Conservation (phyloP, 1,140 invertebrate species). For the Brachionus calyciflorus region DNA sequence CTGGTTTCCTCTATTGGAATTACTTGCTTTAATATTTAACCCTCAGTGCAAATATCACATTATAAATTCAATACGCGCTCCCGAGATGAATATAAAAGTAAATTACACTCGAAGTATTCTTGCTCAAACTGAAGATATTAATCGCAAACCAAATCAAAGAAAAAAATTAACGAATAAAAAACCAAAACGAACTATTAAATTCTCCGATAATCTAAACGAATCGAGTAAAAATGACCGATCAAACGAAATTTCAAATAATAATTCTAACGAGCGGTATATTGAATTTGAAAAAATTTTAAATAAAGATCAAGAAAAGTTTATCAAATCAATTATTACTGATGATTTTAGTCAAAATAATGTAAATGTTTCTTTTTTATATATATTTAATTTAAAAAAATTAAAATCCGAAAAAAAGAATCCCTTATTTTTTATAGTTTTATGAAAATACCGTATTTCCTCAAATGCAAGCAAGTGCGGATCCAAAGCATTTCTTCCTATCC, state of each 20-base stretch:
- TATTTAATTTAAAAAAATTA: not conserved
- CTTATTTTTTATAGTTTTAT: no score
- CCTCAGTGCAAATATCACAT: constrained; percentile 61
- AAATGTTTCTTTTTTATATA: not conserved
- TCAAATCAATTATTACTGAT: not conserved
- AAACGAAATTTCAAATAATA: not conserved
- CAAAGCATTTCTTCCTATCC: no score
- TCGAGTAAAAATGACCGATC: not conserved
- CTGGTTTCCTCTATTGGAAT: constrained; percentile 85
- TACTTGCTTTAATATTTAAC: constrained; percentile 87
- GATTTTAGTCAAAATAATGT: not conserved
- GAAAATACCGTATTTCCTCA: no score
- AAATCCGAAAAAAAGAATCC: not conserved
- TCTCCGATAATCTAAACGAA: not conserved
- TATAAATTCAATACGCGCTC: constrained; percentile 21
- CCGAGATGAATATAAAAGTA: constrained; percentile 35
- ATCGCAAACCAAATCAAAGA: not conserved
- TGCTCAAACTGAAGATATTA: not conserved
- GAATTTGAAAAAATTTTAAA: not conserved
- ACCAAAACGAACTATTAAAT: constrained; percentile 4
- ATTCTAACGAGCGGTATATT: not conserved
- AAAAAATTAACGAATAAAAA: constrained; percentile 1
- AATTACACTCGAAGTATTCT: constrained; percentile 24
- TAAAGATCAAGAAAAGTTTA: not conserved
- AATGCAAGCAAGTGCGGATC: no score